Percentiles rank a stretch among this genome's conserved stretches.
phyloP scores from a whole-genome alignment of 92 coral and sea anemone species.

The Palythoa heliodiscus region DNA sequence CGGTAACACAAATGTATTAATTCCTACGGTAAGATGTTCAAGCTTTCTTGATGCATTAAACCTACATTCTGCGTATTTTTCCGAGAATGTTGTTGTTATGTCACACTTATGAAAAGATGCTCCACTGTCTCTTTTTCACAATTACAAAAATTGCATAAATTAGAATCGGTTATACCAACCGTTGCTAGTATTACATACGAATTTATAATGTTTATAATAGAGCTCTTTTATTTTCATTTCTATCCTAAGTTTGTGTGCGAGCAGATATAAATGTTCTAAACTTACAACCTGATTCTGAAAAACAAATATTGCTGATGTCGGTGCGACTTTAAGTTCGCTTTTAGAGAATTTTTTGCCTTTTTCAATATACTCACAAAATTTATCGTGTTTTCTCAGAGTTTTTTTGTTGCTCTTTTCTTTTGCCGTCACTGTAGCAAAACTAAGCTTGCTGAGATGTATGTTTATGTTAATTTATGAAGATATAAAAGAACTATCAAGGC shows the following conservation, averaged over 20 bases:
- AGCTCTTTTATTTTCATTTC: neutral
- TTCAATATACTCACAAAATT: no score
- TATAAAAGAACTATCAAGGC: no score
- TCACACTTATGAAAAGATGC: neutral
- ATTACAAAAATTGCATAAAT: neutral
- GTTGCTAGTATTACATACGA: neutral
- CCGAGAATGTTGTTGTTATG: neutral
- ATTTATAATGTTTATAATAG: constrained; percentile 9
- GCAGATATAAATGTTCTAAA: neutral
- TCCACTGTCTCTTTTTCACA: neutral
- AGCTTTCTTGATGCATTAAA: neutral
- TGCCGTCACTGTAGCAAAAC: no score
- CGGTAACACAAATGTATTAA: neutral
- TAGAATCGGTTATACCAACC: constrained; percentile 1
- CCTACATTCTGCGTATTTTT: neutral
- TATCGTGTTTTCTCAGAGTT: no score
- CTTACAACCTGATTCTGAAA: neutral
- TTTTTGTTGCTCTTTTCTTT: no score
- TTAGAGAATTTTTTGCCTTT: no score
- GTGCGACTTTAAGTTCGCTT: no score
- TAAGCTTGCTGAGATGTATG: no score
- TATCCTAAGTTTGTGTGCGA: neutral
- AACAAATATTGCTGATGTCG: no score
- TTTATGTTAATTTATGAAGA: no score
- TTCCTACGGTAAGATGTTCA: constrained; percentile 5